Base-by-base conservation (phyloP, 2,797 vertebrate species). In the Lacerta viridis region DNA sequence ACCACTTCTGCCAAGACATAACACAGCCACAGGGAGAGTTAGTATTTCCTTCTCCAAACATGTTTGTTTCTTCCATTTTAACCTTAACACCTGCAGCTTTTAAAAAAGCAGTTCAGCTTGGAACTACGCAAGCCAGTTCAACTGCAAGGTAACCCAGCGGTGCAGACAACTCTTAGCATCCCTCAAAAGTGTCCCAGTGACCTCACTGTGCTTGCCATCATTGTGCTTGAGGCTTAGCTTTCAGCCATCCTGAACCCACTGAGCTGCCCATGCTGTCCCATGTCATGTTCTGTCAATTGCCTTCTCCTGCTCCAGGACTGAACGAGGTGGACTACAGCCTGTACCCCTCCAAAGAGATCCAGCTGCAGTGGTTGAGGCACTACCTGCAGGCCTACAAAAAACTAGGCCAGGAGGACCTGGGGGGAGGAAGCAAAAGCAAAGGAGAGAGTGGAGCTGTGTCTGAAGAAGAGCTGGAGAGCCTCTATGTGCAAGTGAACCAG, bases 401-500 rank as follows among this genome's bases (percentile, higher is more conserved):
- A 74, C 97, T 98, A 92, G 97, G 97, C 87, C 97, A 97, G 94
- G 98, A 98, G 41, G 97, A 94, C 82, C 96, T 95, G 92, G 98
- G 98, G 25, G 97, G 94, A 0, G 93, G 95, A 3, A 85, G 59
- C 55, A 89, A 89, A 85, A 82, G 29, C 78, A 81, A 98, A 25
- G 97, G 95, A 0, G 93, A 95, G 2, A 97, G 87, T 0, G 96
- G 95, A 27, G 96, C 97, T 1, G 97, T 98, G 93, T 97, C 97
- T 20, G 86, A 96, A 68, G 92, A 92, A 64, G 99, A 99, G 95
- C 97, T 99, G 91, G 98, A 99, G 94, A 96, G 96, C 0, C 98
- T 99, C 87, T 99, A 98, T 0, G 97, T 98, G 29, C 98, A 99
- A 96, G 98, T 99, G 97, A 99, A 99, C 98, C 98, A 99, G 95